These are phyloP conservation scores for Bambusicola thoracicus DNA, from an alignment of 2,113 vertebrate genomes.

Conservation along the genomic window DNA sequence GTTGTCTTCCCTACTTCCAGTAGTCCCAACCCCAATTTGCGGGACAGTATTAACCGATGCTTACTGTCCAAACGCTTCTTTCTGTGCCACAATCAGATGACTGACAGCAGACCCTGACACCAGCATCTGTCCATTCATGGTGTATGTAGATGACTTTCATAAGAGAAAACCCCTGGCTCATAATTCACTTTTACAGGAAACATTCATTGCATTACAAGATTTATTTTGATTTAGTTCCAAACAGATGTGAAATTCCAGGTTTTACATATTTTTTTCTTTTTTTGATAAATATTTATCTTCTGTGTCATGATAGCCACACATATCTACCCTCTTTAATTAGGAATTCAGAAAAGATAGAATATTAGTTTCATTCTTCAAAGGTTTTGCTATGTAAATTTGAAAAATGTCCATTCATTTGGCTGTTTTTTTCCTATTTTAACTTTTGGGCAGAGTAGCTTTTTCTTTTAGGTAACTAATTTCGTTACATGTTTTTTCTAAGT, in stretches of 20 bases:
- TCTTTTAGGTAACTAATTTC: not conserved
- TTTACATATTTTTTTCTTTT: not conserved
- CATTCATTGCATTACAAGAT: not conserved
- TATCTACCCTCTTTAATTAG: not conserved
- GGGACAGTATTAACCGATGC: not conserved
- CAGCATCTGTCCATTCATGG: not conserved
- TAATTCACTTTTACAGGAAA: conserved; percentile 22
- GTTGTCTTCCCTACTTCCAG: not conserved
- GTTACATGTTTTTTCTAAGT: not conserved
- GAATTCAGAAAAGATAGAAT: not conserved
- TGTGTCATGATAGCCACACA: not conserved
- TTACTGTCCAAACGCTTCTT: not conserved
- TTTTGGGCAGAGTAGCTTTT: not conserved
- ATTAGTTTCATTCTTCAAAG: not conserved
- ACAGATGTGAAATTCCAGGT: not conserved
- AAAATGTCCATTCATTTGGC: not conserved
- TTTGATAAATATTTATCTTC: conserved; percentile 18
- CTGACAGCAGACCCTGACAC: not conserved
- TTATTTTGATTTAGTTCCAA: conserved; percentile 35
- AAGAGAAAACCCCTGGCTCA: not conserved
- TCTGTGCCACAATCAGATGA: not conserved
- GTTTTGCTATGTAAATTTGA: not conserved
- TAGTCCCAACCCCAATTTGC: not conserved
- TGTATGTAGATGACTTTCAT: not conserved
- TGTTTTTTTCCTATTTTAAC: not conserved